Base-by-base conservation (phyloP, 2,797 vertebrate species). In the Petrocephalus sullivani region DNA sequence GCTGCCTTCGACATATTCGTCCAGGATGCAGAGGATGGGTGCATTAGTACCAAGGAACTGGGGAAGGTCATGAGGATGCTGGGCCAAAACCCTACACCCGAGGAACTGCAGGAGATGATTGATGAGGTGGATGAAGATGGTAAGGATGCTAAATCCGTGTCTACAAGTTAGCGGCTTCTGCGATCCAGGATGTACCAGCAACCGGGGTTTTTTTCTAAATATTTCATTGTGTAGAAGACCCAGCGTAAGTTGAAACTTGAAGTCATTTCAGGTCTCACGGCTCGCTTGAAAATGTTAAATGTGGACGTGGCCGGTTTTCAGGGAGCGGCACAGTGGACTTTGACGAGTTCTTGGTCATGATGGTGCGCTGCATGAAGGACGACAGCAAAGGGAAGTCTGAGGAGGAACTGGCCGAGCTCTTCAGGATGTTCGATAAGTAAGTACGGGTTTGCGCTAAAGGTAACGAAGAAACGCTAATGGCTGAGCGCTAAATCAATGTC, bases 351-450 rank as follows among this genome's bases (percentile, higher is more conserved):
- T 94, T 99, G 88, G 97, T 99, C 54, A 99, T 99, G 98, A 99
- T 99, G 98, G 98, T 99, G 21, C 96, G 98, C 90, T 99, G 98
- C 91, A 99, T 99, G 98, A 99, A 99, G 94, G 98, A 99, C 1
- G 98, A 99, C 95, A 99, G 97, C 95, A 99, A 99, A 96, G 98
- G 98, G 75, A 99, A 98, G 94, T 96, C 98, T 0, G 98, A 99
- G 90, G 98, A 99, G 90, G 98, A 99, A 87, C 92, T 99, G 89
- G 98, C 97, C 0, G 98, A 99, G 91, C 96, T 99, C 89, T 99
- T 99, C 94, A 97, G 98, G 90, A 99, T 99, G 98, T 99, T 99
- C 95, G 96, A 96, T 89, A 96, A 96, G 95, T 96, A 94, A 60
- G 88, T 67, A 46, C 1, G 54, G 57, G 3, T 7, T 41, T 53